A percentile compares a stretch with the other conserved stretches of the same genome.
Conservation (phyloP, 2,797 vertebrate genomes). For the Tauraco hartlaubi region DNA sequence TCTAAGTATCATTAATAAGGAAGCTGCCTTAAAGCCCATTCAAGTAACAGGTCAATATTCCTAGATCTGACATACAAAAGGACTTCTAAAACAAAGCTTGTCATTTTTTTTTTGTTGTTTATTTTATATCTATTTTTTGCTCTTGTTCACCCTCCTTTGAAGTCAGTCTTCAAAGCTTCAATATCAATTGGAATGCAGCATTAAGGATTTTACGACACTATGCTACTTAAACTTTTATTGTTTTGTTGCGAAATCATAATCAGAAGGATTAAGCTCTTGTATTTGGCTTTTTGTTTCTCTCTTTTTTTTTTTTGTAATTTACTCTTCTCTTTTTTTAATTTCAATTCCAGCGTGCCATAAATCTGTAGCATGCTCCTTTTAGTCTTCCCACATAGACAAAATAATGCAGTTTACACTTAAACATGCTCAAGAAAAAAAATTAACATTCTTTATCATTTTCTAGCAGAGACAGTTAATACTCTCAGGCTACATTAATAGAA, state of each 20-base stretch:
- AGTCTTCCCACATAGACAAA: slow-evolving; percentile 72
- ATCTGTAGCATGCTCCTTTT: slow-evolving; percentile 69
- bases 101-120: slow-evolving; percentile 44
- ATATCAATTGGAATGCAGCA: slow-evolving; percentile 74
- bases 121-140: slow-evolving; percentile 75
- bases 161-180: slow-evolving; percentile 75
- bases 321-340: slow-evolving; percentile 37
- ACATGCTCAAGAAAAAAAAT: slow-evolving; percentile 79
- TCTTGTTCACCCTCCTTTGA: slow-evolving; percentile 68
- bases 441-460: slow-evolving; percentile 87
- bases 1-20: slow-evolving; percentile 48
- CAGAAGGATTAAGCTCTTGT: slow-evolving; percentile 73
- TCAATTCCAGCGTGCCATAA: slow-evolving; percentile 72
- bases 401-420: slow-evolving; percentile 80
- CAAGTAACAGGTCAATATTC: slow-evolving; percentile 45
- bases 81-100: slow-evolving; percentile 59
- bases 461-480: slow-evolving; percentile 83
- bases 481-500: slow-evolving; percentile 85
- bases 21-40: slow-evolving; percentile 47
- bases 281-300: slow-evolving; percentile 63
- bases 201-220: slow-evolving; percentile 77
- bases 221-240: slow-evolving; percentile 80
- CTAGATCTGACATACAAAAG: slow-evolving; percentile 31
- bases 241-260: slow-evolving; percentile 76
- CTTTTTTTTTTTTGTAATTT: slow-evolving; percentile 30